Evolutionary conservation across 2,797 vertebrate species (phyloP).

Genomic region (Mormyrops boulengeri): DNA sequence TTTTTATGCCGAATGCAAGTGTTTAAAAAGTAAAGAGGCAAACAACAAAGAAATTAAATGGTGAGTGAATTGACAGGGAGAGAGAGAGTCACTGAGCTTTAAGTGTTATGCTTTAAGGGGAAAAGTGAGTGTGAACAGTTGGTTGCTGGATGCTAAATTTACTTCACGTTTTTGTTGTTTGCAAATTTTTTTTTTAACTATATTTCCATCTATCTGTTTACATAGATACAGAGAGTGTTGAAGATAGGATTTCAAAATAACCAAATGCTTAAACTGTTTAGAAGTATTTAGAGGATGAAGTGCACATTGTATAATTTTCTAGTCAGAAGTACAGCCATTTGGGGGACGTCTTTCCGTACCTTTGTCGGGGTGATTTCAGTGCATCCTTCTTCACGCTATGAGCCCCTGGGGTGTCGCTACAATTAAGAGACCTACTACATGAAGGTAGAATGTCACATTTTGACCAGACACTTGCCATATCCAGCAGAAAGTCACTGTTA

Average conservation of each 20-base stretch:
- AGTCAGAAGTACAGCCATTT: background rate
- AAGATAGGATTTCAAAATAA: constrained; percentile 1
- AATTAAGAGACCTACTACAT: background rate
- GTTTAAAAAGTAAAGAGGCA: background rate
- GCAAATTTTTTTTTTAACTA: background rate
- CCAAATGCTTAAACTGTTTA: background rate
- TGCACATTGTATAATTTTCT: background rate
- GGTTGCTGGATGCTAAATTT: background rate
- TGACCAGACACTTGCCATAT: background rate
- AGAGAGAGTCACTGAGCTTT: background rate
- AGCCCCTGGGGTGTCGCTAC: background rate
- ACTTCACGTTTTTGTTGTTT: constrained; percentile 9
- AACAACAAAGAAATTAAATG: background rate
- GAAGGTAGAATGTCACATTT: background rate
- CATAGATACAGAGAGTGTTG: background rate
- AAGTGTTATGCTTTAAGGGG: background rate
- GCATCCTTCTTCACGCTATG: background rate
- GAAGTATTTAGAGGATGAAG: background rate
- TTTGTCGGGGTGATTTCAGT: background rate
- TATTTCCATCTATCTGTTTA: background rate
- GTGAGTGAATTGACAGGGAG: background rate
- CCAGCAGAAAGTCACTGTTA: background rate
- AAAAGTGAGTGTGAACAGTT: constrained; percentile 8
- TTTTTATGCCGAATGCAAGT: background rate
- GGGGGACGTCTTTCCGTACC: background rate